Percentiles rank a stretch among this genome's conserved stretches.
These are phyloP conservation scores for Antheraea yamamai DNA, from an alignment of 2,888 invertebrate genomes.

Conservation along the genomic window DNA sequence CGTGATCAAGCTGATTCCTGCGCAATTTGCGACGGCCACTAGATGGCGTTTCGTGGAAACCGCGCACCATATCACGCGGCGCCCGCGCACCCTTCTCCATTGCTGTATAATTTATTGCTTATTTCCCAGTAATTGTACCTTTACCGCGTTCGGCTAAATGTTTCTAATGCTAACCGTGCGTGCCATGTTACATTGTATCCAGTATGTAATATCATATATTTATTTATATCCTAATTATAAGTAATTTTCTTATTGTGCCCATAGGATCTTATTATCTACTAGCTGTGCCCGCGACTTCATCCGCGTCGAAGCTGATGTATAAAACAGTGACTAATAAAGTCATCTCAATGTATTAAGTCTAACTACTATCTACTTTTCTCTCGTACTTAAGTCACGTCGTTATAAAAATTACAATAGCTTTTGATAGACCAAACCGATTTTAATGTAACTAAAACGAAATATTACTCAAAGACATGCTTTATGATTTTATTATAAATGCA, in stretches of 20 bases:
- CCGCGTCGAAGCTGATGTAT: too few species aligned
- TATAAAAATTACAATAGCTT: too few species aligned
- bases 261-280: neutral
- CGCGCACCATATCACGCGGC: constrained; percentile 65
- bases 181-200: constrained; percentile 31
- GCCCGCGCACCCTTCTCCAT: constrained; percentile 53
- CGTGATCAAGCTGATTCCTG: constrained; percentile 62
- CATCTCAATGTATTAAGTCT: too few species aligned
- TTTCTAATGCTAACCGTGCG: constrained; percentile 47
- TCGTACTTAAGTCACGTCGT: too few species aligned
- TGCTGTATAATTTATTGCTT: constrained; percentile 52
- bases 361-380: too few species aligned
- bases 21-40: constrained; percentile 68
- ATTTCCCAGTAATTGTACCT: constrained; percentile 74
- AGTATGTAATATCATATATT: constrained; percentile 12
- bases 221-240: neutral
- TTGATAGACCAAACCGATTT: too few species aligned
- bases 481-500: too few species aligned
- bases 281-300: too few species aligned
- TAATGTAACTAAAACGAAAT: too few species aligned
- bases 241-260: neutral
- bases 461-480: too few species aligned
- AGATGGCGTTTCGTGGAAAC: constrained; percentile 75
- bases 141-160: constrained; percentile 62
- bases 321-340: too few species aligned